Percentiles rank a stretch among this genome's conserved stretches.
These are phyloP conservation scores for Zeus faber DNA, from an alignment of 2,113 vertebrate genomes.

Conservation along the genomic window DNA sequence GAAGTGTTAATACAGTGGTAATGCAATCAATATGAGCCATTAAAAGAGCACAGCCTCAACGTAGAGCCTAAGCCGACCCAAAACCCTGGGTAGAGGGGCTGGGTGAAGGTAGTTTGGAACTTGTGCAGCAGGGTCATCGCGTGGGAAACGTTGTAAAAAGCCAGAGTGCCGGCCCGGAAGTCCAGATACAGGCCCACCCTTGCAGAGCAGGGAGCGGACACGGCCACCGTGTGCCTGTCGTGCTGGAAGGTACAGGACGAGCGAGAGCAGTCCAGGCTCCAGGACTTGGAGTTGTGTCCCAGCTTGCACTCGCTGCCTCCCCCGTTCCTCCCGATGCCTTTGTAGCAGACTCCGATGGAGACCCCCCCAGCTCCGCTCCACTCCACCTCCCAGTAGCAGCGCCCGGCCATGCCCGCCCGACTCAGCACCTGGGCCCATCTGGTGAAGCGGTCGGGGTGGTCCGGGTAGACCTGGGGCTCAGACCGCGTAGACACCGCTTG, in stretches of 20 bases:
- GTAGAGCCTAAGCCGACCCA: constrained; percentile 76
- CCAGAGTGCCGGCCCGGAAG: constrained; percentile 65
- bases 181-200: constrained; percentile 76
- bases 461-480: constrained; percentile 48
- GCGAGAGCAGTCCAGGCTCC: constrained; percentile 73
- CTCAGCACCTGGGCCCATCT: constrained; percentile 76
- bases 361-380: constrained; percentile 65
- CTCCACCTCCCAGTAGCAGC: constrained; percentile 80
- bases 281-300: constrained; percentile 78
- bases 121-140: constrained; percentile 69
- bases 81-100: constrained; percentile 77
- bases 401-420: constrained; percentile 74
- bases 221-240: constrained; percentile 63
- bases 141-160: constrained; percentile 73
- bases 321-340: constrained; percentile 69
- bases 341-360: constrained; percentile 75
- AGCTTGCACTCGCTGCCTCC: constrained; percentile 75
- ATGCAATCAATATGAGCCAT: constrained; percentile 1
- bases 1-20: neutral
- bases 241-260: constrained; percentile 76
- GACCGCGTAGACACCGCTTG: constrained; percentile 41
- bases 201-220: constrained; percentile 45
- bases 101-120: constrained; percentile 70
- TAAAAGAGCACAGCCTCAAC: constrained; percentile 55
- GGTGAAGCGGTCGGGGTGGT: constrained; percentile 66